phyloP scores from a whole-genome alignment of 1,140 invertebrate genomes.

The Lamellibrachia luymesi region DNA sequence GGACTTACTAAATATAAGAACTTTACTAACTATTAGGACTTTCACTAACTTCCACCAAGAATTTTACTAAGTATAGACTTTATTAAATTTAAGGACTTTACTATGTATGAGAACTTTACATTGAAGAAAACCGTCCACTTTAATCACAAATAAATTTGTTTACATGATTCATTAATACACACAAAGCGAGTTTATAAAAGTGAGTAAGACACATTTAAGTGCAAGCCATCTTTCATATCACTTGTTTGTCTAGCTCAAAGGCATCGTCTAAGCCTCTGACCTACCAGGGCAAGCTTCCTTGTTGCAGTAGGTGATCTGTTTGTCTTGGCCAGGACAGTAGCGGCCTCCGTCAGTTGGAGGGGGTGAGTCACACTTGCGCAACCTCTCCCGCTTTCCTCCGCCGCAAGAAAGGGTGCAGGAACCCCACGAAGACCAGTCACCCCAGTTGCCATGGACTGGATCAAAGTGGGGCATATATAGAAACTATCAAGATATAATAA shows the following conservation, averaged over 20 bases:
- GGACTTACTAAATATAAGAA: neutral
- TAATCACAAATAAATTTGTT: too few relatives aligned
- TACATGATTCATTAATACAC: too few relatives aligned
- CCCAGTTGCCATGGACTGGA: slow-evolving; percentile 49
- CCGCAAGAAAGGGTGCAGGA: slow-evolving; percentile 49
- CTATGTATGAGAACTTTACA: too few relatives aligned
- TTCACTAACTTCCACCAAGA: too few relatives aligned
- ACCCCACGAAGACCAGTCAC: slow-evolving; percentile 48
- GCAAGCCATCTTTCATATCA: too few relatives aligned
- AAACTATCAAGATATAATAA: neutral
- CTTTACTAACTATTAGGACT: neutral
- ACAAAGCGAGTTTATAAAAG: too few relatives aligned
- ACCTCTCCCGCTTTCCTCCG: slow-evolving; percentile 35
- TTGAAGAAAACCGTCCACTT: too few relatives aligned
- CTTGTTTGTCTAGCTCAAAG: too few relatives aligned
- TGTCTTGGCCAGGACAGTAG: slow-evolving; percentile 41
- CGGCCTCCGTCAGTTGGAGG: slow-evolving; percentile 42
- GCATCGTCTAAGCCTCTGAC: neutral
- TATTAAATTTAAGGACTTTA: too few relatives aligned
- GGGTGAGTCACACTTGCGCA: slow-evolving; percentile 37
- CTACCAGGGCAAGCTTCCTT: slow-evolving; percentile 51
- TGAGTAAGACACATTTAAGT: too few relatives aligned
- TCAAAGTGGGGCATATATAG: neutral
- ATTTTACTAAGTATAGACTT: too few relatives aligned
- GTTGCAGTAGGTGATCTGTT: slow-evolving; percentile 48